Conservation (phyloP, 1,140 invertebrate species). For the Acyrthosiphon pisum region DNA sequence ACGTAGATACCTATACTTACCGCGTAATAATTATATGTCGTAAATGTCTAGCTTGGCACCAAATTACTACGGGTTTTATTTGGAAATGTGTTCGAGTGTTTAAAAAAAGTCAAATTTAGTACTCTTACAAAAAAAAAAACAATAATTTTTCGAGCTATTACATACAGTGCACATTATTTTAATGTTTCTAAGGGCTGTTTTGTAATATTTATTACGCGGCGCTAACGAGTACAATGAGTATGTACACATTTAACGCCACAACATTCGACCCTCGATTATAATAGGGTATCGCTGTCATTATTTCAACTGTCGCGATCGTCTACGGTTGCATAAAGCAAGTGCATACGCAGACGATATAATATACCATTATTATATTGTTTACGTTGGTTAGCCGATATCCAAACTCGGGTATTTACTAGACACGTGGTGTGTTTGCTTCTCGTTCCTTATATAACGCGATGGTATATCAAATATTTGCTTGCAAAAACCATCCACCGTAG, state of each 20-base stretch:
- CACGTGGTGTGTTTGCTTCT: neutral
- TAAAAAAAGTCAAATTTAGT: too few relatives aligned
- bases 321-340: neutral
- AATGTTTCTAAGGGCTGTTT: neutral
- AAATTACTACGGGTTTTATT: neutral
- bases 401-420: neutral
- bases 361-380: neutral
- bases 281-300: neutral
- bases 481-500: neutral
- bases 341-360: neutral
- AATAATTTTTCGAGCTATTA: too few relatives aligned
- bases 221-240: neutral
- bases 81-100: neutral
- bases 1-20: too few relatives aligned
- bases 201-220: neutral
- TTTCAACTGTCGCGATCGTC: neutral
- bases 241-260: neutral
- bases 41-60: too few relatives aligned
- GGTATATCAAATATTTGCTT: neutral
- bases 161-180: neutral
- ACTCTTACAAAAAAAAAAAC: too few relatives aligned
- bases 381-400: neutral
- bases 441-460: neutral
- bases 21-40: too few relatives aligned
- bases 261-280: neutral